Conservation (phyloP, 2,888 invertebrate species). For the Oligia latruncula region DNA sequence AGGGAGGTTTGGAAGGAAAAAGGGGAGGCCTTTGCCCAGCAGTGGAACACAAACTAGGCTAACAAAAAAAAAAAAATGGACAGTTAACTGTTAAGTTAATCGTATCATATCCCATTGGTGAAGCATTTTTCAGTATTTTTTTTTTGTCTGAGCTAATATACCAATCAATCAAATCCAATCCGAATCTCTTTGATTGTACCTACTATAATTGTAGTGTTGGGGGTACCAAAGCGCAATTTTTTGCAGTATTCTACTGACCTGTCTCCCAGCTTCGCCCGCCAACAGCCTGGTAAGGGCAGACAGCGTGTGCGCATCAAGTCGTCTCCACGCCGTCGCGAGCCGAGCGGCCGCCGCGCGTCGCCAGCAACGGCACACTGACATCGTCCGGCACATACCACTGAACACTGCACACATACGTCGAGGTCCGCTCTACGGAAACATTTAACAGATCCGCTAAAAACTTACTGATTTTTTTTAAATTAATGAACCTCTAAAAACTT, state of each 20-base stretch:
- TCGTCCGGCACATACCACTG: slow-evolving; percentile 73
- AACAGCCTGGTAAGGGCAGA: slow-evolving; percentile 72
- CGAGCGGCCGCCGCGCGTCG: slow-evolving; percentile 78
- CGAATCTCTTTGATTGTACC: too few species aligned
- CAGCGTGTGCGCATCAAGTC: slow-evolving; percentile 66
- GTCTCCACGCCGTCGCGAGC: slow-evolving; percentile 71
- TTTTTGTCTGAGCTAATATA: too few species aligned
- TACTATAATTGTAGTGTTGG: too few species aligned
- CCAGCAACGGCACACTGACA: slow-evolving; percentile 75
- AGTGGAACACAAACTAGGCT: too few species aligned
- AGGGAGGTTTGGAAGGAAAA: too few species aligned
- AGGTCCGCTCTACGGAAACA: slow-evolving; percentile 72
- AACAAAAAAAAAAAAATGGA: too few species aligned
- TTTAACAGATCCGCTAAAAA: neutral
- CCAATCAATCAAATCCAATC: too few species aligned
- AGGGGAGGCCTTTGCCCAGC: too few species aligned
- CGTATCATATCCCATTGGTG: too few species aligned
- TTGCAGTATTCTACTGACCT: slow-evolving; percentile 60
- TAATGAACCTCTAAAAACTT: neutral
- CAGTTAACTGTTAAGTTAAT: too few species aligned
- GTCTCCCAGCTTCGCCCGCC: slow-evolving; percentile 71
- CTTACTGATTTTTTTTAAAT: neutral
- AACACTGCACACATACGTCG: slow-evolving; percentile 77
- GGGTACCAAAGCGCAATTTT: too few species aligned
- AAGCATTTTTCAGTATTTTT: too few species aligned